Evolutionary conservation across 2,797 vertebrate genomes (phyloP).

Genomic region (Gastrophryne carolinensis): DNA sequence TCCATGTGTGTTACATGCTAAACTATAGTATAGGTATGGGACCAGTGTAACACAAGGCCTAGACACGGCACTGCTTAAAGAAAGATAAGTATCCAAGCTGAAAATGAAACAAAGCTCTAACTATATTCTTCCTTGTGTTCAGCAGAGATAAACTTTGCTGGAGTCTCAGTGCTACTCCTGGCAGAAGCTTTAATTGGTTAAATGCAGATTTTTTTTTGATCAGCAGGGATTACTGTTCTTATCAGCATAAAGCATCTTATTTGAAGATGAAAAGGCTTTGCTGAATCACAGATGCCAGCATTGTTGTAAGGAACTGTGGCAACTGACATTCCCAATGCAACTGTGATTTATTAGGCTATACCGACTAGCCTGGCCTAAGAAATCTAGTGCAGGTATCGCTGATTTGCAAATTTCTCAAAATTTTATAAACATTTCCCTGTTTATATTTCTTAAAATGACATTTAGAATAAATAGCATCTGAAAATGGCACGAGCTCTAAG

Average conservation of each 20-base stretch:
- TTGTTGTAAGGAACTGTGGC: slow-evolving; percentile 84
- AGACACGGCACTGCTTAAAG: slow-evolving; percentile 66
- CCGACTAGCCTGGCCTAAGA: slow-evolving; percentile 84
- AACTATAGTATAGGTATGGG: slow-evolving; percentile 62
- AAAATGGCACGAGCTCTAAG: background rate
- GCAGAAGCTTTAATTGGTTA: slow-evolving; percentile 96
- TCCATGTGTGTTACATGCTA: slow-evolving; percentile 48
- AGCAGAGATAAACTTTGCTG: slow-evolving; percentile 85
- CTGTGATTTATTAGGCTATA: slow-evolving; percentile 96
- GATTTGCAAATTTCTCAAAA: slow-evolving; percentile 91
- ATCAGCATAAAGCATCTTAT: slow-evolving; percentile 96
- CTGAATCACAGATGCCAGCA: slow-evolving; percentile 93
- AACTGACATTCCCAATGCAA: slow-evolving; percentile 93
- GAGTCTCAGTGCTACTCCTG: slow-evolving; percentile 79
- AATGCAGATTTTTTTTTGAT: slow-evolving; percentile 96
- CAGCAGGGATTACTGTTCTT: slow-evolving; percentile 94
- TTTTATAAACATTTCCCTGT: slow-evolving; percentile 68
- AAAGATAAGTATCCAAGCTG: slow-evolving; percentile 71
- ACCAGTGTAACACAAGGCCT: slow-evolving; percentile 58
- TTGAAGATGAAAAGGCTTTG: slow-evolving; percentile 95
- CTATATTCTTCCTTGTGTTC: slow-evolving; percentile 82
- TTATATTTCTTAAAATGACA: slow-evolving; percentile 73
- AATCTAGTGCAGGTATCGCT: slow-evolving; percentile 76
- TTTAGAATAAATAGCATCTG: slow-evolving; percentile 14
- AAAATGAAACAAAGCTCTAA: slow-evolving; percentile 73